Base-by-base conservation (phyloP, 2,113 vertebrate species). In the Laticauda laticaudata region DNA sequence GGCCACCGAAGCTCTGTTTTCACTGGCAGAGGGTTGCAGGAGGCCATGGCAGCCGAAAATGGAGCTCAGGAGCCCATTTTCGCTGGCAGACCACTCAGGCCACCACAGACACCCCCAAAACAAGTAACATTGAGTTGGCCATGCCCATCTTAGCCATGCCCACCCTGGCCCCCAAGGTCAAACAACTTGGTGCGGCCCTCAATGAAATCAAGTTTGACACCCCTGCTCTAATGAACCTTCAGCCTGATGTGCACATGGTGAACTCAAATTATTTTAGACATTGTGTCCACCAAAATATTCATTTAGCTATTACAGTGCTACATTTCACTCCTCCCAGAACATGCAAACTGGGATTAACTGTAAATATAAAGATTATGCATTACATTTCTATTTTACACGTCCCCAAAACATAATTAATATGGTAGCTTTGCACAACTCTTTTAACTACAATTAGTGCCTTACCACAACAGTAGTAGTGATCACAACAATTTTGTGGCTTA, bases 281-380 rank as follows among this genome's bases (percentile, higher is more conserved):
- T 15, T 93, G 94, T 7, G 54, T 24, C 34, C 56, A 85, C 43
- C 18, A 92, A 93, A 93, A 90, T 94, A 81, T 95, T 92, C 92
- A 51, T 55, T 90, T 75, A 43, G 90, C 4, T 91, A 81, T 94
- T 93, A 93, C 95, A 95, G 23, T 88, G 55, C 88, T 93, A 93
- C 87, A 91, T 93, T 92, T 93, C 7, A 34, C 26, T 29, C 12
- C 20, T 24, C 51, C 21, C 4, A 95, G 89, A 85, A 94, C 93
- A 94, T 90, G 94, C 94, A 95, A 95, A 56, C 11, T 59, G 20
- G 0, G 0, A 21, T 90, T 96, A 55, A 5, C 43, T 91, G 91
- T 95, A 95, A 91, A 95, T 43, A 91, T 94, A 96, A 96, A 96
- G 89, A 93, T 94, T 94, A 89, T 94, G 59, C 92, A 92, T 95